phyloP scores from a whole-genome alignment of 2,888 invertebrate species.

The Parnassius apollo region DNA sequence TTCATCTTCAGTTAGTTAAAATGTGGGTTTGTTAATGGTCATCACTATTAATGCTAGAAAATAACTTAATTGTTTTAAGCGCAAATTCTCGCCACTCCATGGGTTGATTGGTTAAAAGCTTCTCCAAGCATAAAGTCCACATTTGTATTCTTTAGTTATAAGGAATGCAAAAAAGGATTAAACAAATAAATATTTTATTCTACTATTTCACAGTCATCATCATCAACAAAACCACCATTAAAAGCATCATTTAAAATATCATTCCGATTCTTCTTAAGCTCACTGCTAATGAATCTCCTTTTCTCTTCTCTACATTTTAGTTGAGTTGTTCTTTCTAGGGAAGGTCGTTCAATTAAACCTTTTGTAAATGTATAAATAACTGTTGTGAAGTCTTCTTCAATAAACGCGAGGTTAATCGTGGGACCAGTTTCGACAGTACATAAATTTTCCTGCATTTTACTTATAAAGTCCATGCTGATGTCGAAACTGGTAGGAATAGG shows the following conservation, averaged over 20 bases:
- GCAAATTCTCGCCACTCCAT: too few relatives aligned
- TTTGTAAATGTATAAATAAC: constrained; percentile 72
- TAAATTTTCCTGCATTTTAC: constrained; percentile 65
- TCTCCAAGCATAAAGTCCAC: too few relatives aligned
- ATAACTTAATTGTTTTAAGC: too few relatives aligned
- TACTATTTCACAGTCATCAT: constrained; percentile 59
- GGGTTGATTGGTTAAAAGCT: too few relatives aligned
- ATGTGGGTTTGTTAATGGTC: too few relatives aligned
- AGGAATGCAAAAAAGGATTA: too few relatives aligned
- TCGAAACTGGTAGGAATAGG: constrained; percentile 59
- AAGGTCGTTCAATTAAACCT: constrained; percentile 53
- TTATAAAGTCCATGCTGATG: constrained; percentile 58
- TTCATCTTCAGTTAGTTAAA: too few relatives aligned
- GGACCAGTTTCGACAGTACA: constrained; percentile 71
- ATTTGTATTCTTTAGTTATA: too few relatives aligned
- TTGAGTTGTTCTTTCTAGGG: constrained; percentile 46
- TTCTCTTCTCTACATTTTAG: constrained; percentile 55
- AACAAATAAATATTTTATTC: constrained; percentile 22
- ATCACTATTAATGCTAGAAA: too few relatives aligned
- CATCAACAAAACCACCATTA: constrained; percentile 67
- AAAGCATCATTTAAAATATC: constrained; percentile 62
- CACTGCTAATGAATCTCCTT: constrained; percentile 62
- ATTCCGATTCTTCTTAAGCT: constrained; percentile 56
- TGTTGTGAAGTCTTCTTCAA: constrained; percentile 68
- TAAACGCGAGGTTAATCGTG: constrained; percentile 64